Base-by-base conservation (phyloP, 2,113 vertebrate species). In the Ophthalmolycus amberensis region DNA sequence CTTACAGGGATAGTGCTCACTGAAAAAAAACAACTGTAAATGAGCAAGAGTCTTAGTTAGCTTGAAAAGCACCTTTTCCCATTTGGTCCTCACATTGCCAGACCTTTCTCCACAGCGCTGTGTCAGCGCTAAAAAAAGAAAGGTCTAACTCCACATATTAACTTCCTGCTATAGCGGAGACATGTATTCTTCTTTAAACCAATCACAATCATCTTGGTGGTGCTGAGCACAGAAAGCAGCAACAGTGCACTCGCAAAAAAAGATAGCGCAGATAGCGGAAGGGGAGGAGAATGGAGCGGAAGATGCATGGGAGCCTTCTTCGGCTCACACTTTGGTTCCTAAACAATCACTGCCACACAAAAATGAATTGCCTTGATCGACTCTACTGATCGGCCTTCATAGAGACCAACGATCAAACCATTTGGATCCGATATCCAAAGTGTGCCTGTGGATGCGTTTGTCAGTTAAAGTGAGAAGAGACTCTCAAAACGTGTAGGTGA, bases 401-500 rank as follows among this genome's bases (percentile, higher is more conserved):
- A 20, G 22, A 27, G 9, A 27, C 54, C 10, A 56, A 10, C n/a
- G 54, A 12, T 46, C 1, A 56, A 56, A 25, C 54, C 12, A 46
- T 46, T 46, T 46, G 6, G 37, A 38, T 38, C 37, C 37, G 37
- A 38, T 38, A 38, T 1, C 37, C 1, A 38, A 6, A 14, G 5
- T 22, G 25, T 25, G 62, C 69, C 2, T 54, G 10, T 29, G 34
- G 9, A 63, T 66, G 25, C 37, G 25, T 72, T 67, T 74, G 48
- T 27, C 50, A 65, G 25, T 38, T 64, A 68, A 77, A 73, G 68
- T 29, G n/a, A 84, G n/a, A 76, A 85, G 27, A 75, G 42, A 84
- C 62, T 84, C 71, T 89, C 76, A 76, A 88, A 77, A 83, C 71
- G 68, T 66, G 46, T 69, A 62, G 65, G 70, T 38, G 42, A 60